Conservation (phyloP, 2,797 vertebrate species). For the Malacoctenus gilli region DNA sequence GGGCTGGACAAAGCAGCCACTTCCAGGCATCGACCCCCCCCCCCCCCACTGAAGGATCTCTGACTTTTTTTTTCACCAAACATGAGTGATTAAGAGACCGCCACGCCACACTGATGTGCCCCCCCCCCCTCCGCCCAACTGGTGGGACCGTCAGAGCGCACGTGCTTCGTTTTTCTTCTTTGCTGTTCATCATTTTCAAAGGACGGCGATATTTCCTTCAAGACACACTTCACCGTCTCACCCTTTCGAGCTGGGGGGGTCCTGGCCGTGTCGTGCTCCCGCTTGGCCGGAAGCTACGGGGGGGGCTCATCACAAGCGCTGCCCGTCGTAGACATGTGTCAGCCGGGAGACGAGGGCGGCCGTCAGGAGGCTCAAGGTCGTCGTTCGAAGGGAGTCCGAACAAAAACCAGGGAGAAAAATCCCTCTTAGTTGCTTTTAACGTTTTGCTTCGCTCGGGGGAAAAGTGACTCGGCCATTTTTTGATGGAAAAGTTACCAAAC, state of each 20-base stretch:
- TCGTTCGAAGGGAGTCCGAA: constrained; percentile 9
- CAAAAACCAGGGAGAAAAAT: constrained; percentile 5
- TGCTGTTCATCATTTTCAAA: constrained; percentile 55
- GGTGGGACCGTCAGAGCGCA: constrained; percentile 27
- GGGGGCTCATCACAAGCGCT: constrained; percentile 42
- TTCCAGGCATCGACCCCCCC: too few relatives aligned
- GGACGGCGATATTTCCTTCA: constrained; percentile 48
- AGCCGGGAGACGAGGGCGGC: constrained; percentile 35
- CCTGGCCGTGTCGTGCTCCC: constrained; percentile 29
- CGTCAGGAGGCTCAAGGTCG: constrained; percentile 46
- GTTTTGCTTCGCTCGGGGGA: too few relatives aligned
- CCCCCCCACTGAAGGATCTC: constrained; percentile 32
- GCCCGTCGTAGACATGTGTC: constrained; percentile 52
- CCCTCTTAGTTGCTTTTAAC: too few relatives aligned
- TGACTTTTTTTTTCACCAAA: constrained; percentile 39
- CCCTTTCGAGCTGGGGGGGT: constrained; percentile 36
- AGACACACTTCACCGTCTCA: constrained; percentile 42
- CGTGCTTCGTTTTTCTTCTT: constrained; percentile 33
- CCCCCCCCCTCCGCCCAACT: constrained; percentile 21
- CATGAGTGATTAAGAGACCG: constrained; percentile 34
- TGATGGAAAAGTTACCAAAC: too few relatives aligned
- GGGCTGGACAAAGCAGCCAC: constrained; percentile 53
- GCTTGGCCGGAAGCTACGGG: constrained; percentile 44
- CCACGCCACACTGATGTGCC: constrained; percentile 17
- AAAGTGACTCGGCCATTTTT: too few relatives aligned